These are phyloP conservation scores for Malurus cyaneus DNA, from an alignment of 2,113 vertebrate genomes.

Conservation along the genomic window DNA sequence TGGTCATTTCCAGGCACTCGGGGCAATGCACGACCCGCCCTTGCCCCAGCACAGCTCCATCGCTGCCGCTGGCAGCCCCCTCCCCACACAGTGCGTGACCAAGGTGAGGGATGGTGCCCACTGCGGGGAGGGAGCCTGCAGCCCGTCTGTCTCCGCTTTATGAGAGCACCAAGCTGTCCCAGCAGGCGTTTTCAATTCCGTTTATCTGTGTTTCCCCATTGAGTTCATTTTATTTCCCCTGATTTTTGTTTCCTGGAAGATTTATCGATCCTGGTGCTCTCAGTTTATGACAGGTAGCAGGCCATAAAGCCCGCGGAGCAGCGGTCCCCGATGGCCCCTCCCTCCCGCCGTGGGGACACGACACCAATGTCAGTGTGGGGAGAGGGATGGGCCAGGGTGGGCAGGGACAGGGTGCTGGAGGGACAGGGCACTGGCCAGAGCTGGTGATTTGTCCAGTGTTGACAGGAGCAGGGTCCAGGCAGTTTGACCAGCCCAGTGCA, in stretches of 20 bases:
- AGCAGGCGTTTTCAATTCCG: constrained; percentile 38
- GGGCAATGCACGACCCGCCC: background rate
- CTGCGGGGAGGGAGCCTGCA: background rate
- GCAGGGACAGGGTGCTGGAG: accelerated
- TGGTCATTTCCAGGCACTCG: accelerated
- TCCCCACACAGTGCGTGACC: accelerated
- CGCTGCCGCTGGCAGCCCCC: accelerated
- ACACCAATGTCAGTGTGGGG: background rate
- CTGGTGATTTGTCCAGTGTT: background rate
- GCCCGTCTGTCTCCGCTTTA: constrained; percentile 16
- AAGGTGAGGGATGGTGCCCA: background rate
- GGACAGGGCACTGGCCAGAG: background rate
- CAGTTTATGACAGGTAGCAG: constrained; percentile 62
- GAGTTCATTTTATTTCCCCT: constrained; percentile 48
- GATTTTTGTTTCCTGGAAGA: constrained; percentile 62
- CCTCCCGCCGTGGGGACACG: accelerated
- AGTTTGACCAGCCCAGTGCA: accelerated
- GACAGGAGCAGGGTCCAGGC: background rate
- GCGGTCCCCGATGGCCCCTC: background rate
- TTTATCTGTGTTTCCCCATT: constrained; percentile 52
- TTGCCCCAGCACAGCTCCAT: background rate
- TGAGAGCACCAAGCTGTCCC: constrained; percentile 41
- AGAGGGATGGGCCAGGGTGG: accelerated
- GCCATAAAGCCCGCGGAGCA: constrained; percentile 18
- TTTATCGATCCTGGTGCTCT: constrained; percentile 48